Base-by-base conservation (phyloP, 1,140 invertebrate species). In the Oppia nitens region DNA sequence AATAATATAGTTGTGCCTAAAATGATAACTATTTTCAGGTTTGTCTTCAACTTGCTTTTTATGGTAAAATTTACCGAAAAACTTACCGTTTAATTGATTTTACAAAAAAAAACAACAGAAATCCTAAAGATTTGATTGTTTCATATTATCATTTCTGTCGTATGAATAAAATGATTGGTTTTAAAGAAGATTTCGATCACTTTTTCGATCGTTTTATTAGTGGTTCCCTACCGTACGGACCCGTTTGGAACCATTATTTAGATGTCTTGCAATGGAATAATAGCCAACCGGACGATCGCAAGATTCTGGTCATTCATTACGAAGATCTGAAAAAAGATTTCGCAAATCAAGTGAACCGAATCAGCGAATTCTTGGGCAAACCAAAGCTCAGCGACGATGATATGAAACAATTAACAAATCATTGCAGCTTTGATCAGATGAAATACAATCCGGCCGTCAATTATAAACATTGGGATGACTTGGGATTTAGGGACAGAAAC, bases 191-290 rank as follows among this genome's bases (percentile, higher is more conserved):
- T 64, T 86, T 89, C 65, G 72, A 78, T 62, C 78, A 77, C 47
- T 90, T 82, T 69, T 86, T 82, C 78, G 71, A 83, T 45, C 82
- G 80, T 67, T 90, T 88, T 67, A 71, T 82, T 58, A 76, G 78
- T 32, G 80, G 82, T 71, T 76, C 83, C 68, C 60, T 65, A 12
- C 60, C 64, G 3, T 65, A 62, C 60, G 62, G 62, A 11, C 64
- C 64, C 1, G 28, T 63, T 26, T 57, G 57, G 57, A 57, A 52
- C 49, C 62, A 63, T 57, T 65, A 63, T 50, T 17, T 25, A 29
- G 64, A 65, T 27, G 24, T 60, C 14, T 60, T 59, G 47, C 21
- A 55, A 25, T 56, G 54, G 14, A 24, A 23, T 21, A 26, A 59
- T 53, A 54, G 57, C 23, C 9, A 25, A 14, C 60, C 60, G 59